Evolutionary conservation across 2,888 invertebrate genomes (phyloP).

Genomic region (Acrobasis suavella): DNA sequence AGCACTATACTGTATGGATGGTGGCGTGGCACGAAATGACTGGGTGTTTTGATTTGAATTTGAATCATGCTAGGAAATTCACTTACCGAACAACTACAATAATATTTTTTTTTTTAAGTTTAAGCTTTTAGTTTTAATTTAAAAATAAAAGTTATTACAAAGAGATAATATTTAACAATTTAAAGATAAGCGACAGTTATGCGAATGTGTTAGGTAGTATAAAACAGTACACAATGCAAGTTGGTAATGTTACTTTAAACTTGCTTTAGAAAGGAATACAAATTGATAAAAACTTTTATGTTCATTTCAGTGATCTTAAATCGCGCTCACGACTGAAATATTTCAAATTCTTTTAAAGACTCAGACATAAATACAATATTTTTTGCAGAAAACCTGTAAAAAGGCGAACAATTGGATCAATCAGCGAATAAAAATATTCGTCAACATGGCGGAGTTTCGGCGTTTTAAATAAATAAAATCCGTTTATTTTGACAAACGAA

Average conservation of each 20-base stretch:
- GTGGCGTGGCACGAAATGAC: slow-evolving; percentile 45
- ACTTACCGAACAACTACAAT: slow-evolving; percentile 1
- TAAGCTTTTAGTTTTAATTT: too few species aligned
- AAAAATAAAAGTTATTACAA: neutral
- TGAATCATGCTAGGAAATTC: slow-evolving; percentile 25
- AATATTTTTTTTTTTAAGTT: neutral
- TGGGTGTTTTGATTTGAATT: slow-evolving; percentile 39
- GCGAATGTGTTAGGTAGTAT: too few species aligned
- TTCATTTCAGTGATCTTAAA: neutral
- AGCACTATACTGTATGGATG: slow-evolving; percentile 42
- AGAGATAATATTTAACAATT: too few species aligned
- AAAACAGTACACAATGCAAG: too few species aligned
- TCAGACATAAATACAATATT: slow-evolving; percentile 6
- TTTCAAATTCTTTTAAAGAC: slow-evolving; percentile 1
- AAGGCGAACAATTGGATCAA: slow-evolving; percentile 32
- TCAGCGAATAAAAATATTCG: slow-evolving; percentile 39
- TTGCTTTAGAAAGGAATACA: too few species aligned
- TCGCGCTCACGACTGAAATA: neutral
- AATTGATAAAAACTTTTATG: too few species aligned
- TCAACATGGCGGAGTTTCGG: slow-evolving; percentile 26
- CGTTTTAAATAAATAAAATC: slow-evolving; percentile 44
- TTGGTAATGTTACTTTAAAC: too few species aligned
- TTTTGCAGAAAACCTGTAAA: slow-evolving; percentile 12
- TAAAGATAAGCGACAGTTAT: too few species aligned
- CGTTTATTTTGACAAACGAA: slow-evolving; percentile 44